Conservation (phyloP, 2,888 invertebrate species). For the Tanypteryx hageni region DNA sequence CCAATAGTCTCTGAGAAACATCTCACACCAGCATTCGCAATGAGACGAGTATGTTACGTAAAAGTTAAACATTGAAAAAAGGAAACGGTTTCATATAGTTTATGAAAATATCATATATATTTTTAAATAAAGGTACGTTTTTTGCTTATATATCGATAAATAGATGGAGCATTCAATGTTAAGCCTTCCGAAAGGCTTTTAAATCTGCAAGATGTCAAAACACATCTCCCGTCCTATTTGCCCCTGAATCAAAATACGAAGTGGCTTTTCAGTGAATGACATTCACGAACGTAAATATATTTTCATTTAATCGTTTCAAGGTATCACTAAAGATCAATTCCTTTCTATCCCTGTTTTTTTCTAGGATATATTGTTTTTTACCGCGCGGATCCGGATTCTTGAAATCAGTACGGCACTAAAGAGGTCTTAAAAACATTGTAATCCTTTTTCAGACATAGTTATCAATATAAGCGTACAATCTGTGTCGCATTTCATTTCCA, state of each 20-base stretch:
- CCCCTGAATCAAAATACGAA: not conserved
- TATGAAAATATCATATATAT: conserved; percentile 51
- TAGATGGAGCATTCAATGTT: conserved; percentile 37
- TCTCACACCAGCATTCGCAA: not conserved
- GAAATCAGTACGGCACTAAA: no score
- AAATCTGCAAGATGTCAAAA: conserved; percentile 5
- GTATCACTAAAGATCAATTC: not conserved
- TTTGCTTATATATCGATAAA: conserved; percentile 39
- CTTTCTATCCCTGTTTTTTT: not conserved
- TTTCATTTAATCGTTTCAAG: not conserved
- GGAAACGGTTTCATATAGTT: conserved; percentile 46
- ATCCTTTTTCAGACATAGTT: no score
- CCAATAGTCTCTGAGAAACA: not conserved
- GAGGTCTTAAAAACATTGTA: not conserved
- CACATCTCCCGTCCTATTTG: conserved; percentile 40
- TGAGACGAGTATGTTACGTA: not conserved
- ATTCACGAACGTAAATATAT: not conserved
- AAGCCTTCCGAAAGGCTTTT: conserved; percentile 33
- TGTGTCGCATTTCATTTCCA: not conserved
- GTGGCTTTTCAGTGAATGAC: not conserved
- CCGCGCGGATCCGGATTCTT: no score
- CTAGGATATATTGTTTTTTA: not conserved
- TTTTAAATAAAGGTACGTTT: conserved; percentile 56
- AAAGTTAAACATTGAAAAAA: conserved; percentile 16
- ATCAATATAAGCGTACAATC: no score